Percentiles rank a stretch among this genome's conserved stretches.
Conservation (phyloP, 2,113 vertebrate genomes). For the Phalacrocorax pelagicus region DNA sequence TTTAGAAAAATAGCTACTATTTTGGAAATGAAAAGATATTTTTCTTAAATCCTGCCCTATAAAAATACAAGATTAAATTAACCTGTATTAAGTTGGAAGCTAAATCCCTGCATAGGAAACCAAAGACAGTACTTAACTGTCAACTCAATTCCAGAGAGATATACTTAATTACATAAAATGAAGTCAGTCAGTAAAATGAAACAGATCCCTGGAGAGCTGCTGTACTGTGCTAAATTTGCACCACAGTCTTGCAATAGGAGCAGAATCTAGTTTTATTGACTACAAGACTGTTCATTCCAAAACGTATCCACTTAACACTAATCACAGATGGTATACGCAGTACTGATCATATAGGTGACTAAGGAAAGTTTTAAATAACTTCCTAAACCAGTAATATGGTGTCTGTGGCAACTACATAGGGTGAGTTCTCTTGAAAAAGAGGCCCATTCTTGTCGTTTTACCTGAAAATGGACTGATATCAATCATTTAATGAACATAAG, state of each 20-base stretch:
- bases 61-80: background rate
- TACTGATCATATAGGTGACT: background rate
- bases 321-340: fast-evolving
- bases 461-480: background rate
- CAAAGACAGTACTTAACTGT: background rate
- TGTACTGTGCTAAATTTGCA: background rate
- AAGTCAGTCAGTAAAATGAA: background rate
- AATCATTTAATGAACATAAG: background rate
- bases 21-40: background rate
- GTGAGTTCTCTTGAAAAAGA: background rate
- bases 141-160: background rate
- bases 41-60: background rate
- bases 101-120: background rate
- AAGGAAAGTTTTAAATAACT: background rate
- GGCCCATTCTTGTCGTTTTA: background rate
- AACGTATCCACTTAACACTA: background rate
- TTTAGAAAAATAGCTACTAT: background rate
- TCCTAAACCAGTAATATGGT: background rate
- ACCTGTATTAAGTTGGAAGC: background rate
- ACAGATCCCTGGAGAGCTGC: background rate
- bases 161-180: background rate
- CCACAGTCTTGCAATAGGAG: background rate
- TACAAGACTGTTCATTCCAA: background rate
- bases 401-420: background rate
- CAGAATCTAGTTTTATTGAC: background rate